phyloP scores from a whole-genome alignment of 2,888 invertebrate genomes.

The Chesias legatella region DNA sequence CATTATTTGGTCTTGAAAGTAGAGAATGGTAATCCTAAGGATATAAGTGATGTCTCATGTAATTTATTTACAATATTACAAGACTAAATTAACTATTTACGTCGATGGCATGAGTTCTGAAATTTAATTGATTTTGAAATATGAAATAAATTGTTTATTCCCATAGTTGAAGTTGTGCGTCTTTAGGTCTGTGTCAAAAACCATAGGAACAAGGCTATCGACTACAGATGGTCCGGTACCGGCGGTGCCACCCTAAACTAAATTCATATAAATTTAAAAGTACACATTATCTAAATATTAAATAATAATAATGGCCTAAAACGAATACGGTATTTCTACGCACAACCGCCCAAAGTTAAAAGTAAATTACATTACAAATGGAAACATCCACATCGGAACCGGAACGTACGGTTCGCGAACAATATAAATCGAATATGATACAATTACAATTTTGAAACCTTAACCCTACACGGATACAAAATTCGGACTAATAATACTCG shows the following conservation, averaged over 20 bases:
- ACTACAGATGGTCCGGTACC: slow-evolving; percentile 24
- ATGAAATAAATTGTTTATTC: slow-evolving; percentile 9
- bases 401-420: slow-evolving; percentile 40
- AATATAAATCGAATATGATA: slow-evolving; percentile 61
- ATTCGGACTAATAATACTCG: slow-evolving; percentile 76
- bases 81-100: too few relatives aligned
- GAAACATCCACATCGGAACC: slow-evolving; percentile 53
- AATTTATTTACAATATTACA: not conserved
- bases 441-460: slow-evolving; percentile 75
- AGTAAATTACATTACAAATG: slow-evolving; percentile 51
- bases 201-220: slow-evolving; percentile 49
- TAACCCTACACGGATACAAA: slow-evolving; percentile 73
- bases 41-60: too few relatives aligned
- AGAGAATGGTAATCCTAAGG: too few relatives aligned
- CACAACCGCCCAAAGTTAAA: slow-evolving; percentile 66
- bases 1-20: too few relatives aligned
- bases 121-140: too few relatives aligned
- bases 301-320: slow-evolving; percentile 29
- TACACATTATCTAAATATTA: slow-evolving; percentile 33
- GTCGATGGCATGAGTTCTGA: too few relatives aligned
- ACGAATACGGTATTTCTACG: slow-evolving; percentile 46
- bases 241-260: slow-evolving; percentile 16
- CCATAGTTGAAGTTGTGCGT: slow-evolving; percentile 47
- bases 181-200: slow-evolving; percentile 37
- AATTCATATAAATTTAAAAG: slow-evolving; percentile 24